A percentile compares a stretch with the other conserved stretches of the same genome.
Evolutionary conservation across 2,888 invertebrate species (phyloP).

Genomic region (Harpagoxenus sublaevis): DNA sequence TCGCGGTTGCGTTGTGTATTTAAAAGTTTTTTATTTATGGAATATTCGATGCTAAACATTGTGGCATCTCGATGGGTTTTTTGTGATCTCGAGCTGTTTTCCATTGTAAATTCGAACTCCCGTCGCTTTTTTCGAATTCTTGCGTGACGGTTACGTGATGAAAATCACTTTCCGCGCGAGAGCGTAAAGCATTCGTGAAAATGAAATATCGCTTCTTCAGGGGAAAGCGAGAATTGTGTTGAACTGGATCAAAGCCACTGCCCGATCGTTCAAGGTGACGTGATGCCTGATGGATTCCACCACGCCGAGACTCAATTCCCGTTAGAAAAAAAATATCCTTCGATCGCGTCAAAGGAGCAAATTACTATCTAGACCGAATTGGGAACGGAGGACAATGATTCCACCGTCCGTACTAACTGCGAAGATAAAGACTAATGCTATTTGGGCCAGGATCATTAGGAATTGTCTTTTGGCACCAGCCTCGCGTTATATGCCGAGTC

Average conservation of each 20-base stretch:
- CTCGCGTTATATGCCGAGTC: conserved; percentile 44
- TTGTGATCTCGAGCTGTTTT: conserved; percentile 48
- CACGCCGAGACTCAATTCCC: neutral
- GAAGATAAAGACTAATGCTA: conserved; percentile 66
- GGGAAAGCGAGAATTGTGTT: conserved; percentile 28
- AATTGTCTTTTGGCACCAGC: conserved; percentile 72
- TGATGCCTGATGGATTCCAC: conserved; percentile 9
- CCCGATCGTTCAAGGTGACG: conserved; percentile 13
- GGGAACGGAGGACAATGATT: conserved; percentile 56
- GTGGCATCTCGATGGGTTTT: conserved; percentile 51
- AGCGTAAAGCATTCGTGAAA: conserved; percentile 24
- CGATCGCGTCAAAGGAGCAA: conserved; percentile 35
- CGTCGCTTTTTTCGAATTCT: conserved; percentile 32
- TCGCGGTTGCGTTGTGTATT: conserved; percentile 42
- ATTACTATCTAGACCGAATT: neutral
- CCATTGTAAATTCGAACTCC: neutral
- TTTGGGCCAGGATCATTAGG: conserved; percentile 81
- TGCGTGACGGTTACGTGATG: neutral
- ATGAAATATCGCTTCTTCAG: conserved; percentile 40
- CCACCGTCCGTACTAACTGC: conserved; percentile 64
- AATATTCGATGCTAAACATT: conserved; percentile 65
- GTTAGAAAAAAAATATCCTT: conserved; percentile 28
- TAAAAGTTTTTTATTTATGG: conserved; percentile 75
- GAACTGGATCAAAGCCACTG: conserved; percentile 34
- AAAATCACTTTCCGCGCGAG: conserved; percentile 27